A percentile compares a stretch with the other conserved stretches of the same genome.
Conservation (phyloP, 2,797 vertebrate species). For the Macrochelys suwanniensis region DNA sequence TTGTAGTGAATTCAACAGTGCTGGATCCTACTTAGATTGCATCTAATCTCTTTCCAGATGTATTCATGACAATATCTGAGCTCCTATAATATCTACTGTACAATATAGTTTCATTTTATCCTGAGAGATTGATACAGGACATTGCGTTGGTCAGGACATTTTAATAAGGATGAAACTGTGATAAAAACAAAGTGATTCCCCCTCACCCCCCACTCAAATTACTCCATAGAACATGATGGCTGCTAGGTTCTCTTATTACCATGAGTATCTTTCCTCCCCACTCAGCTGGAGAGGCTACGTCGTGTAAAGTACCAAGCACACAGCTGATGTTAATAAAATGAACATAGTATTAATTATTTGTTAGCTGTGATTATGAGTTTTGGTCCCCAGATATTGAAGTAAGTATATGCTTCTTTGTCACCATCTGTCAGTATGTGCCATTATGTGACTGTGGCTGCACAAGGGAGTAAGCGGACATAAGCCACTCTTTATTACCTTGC, state of each 20-base stretch:
- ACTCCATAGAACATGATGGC: accelerated
- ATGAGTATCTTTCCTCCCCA: not conserved
- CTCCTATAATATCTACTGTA: not conserved
- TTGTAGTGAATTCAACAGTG: not conserved
- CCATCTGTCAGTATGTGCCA: not conserved
- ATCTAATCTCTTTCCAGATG: not conserved
- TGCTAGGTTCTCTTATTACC: not conserved
- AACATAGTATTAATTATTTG: not conserved
- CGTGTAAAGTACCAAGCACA: not conserved
- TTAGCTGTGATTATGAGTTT: not conserved
- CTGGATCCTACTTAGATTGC: not conserved
- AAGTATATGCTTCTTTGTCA: not conserved
- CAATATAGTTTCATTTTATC: accelerated
- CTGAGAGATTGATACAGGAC: accelerated
- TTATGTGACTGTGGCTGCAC: not conserved
- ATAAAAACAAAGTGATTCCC: accelerated
- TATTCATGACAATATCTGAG: not conserved
- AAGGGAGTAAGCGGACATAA: not conserved
- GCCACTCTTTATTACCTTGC: not conserved
- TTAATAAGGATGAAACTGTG: accelerated
- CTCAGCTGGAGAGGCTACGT: not conserved
- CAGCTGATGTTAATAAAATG: not conserved
- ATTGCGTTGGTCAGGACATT: accelerated
- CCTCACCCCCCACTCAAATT: not conserved
- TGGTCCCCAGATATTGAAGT: not conserved